Base-by-base conservation (phyloP, 2,888 invertebrate genomes). In the Drosophila gaucha region DNA sequence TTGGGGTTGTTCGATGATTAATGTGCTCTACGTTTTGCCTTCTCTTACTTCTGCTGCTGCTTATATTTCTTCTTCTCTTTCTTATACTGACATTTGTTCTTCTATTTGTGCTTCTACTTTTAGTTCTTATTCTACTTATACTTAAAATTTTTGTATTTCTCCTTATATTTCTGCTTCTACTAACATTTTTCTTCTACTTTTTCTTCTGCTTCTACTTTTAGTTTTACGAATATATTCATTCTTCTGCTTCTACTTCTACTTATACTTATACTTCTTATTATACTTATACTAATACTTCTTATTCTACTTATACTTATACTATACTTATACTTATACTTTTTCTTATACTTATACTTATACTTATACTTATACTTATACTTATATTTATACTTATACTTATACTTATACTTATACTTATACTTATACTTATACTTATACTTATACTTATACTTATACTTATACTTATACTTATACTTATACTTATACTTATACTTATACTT, bases 1-100 rank as follows among this genome's bases (percentile, higher is more conserved):
- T 9, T 43, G 41, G 38, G 26, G 38, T 31, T 49, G 18, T 39
- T 52, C 50, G 0, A 26, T 66, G 38, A 0, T 12, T 6, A 20
- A 20, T 20, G 20, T 20, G 12, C 2, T n/a, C 22, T 24, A 20
- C 6, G 1, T 3, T 38, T 41, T 10, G n/a, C 41, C 35, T 46
- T 12, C 14, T 14, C 14, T 35, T 16, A 16, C 16, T 16, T 35
- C 9, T 35, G 8, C 33, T 14, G n/a, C 14, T 16, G 8, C 16
- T 16, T 3, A 1, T 16, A 5, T 3, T 14, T 16, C 16, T 35
- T 3, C 9, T 35, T 35, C 35, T 10, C 0, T 16, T 36, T 36
- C 16, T 16, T 0, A n/a, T n/a, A n/a, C 16, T 16, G 1, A 1
- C 8, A 5, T 3, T 14, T 16, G 9, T 35, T 3, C 9, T 35